Evolutionary conservation across 2,113 vertebrate genomes (phyloP).

Genomic region (Balaeniceps rex): DNA sequence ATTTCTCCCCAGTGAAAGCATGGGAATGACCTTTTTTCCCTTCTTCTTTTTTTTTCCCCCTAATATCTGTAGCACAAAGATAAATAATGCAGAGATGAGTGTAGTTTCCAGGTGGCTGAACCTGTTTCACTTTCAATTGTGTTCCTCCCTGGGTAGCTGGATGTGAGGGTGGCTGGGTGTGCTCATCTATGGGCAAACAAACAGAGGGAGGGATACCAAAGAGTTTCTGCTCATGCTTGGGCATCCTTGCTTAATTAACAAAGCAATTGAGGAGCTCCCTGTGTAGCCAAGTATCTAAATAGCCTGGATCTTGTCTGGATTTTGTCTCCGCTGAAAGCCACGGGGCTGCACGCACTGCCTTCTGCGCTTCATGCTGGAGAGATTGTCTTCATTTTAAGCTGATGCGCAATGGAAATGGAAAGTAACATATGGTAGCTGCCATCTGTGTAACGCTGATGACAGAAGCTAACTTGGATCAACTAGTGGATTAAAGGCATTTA

Average conservation of each 20-base stretch:
- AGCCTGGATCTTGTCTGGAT: neutral
- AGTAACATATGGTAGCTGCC: conserved; percentile 44
- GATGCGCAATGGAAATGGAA: conserved; percentile 42
- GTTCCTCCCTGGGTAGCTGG: neutral
- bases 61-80: neutral
- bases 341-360: neutral
- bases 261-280: neutral
- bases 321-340: neutral
- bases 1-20: conserved; percentile 51
- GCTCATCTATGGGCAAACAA: neutral
- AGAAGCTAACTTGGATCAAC: conserved; percentile 47
- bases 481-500: conserved; percentile 46
- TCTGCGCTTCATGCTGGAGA: neutral
- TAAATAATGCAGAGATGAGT: conserved; percentile 11
- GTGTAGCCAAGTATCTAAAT: neutral
- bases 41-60: neutral
- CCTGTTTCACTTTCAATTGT: neutral
- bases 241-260: neutral
- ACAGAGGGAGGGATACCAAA: neutral
- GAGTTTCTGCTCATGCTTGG: neutral
- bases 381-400: neutral
- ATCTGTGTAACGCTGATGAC: conserved; percentile 37
- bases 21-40: conserved; percentile 46
- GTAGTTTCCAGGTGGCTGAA: neutral
- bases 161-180: neutral